Evolutionary conservation across 2,888 invertebrate genomes (phyloP), one percentile per base, ranked within the genome.

Genomic region (Cloeon dipterum): DNA sequence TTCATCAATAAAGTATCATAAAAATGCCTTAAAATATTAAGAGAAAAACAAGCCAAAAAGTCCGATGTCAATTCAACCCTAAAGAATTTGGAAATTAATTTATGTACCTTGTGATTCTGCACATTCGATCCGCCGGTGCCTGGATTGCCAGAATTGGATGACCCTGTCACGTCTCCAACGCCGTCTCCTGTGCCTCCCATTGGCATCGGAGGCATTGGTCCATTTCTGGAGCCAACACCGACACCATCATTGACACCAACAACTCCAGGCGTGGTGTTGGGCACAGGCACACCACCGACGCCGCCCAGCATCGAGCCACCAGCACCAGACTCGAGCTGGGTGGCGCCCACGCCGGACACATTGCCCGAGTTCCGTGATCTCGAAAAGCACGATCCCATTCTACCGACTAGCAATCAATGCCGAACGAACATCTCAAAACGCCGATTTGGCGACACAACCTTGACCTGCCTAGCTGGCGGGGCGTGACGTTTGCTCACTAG

Each of bases 361-460:
- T 20, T 4, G 16, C 20, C 5, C 34, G n/a, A 18, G 14, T 29
- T 29, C 7, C 50, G 49, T 52, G 74, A 70, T 53, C 70, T 70
- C 60, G 77, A 76, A 60, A 78, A 74, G 65, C 81, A 82, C 63
- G 79, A 81, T 56, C 82, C 81, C 82, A 82, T 82, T 65, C 66
- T 70, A 44, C 42, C 42, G 39, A 42, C 44, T 19, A 20, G 26
- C n/a, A n/a, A n/a, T 16, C 10, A 16, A 18, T 20, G 14, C n/a
- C 26, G 19, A 19, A 18, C 36, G 14, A 16, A 26, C 20, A 16
- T 26, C 20, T 20, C 36, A 29, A 26, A 17, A 26, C 20, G 29
- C 26, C 26, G 36, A 26, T 29, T 34, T 17, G 23, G 34, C n/a
- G n/a, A n/a, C n/a, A n/a, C n/a, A n/a, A n/a, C n/a, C n/a, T n/a